These are phyloP conservation scores for Dryobota labecula DNA, from an alignment of 2,888 invertebrate species.

Conservation along the genomic window DNA sequence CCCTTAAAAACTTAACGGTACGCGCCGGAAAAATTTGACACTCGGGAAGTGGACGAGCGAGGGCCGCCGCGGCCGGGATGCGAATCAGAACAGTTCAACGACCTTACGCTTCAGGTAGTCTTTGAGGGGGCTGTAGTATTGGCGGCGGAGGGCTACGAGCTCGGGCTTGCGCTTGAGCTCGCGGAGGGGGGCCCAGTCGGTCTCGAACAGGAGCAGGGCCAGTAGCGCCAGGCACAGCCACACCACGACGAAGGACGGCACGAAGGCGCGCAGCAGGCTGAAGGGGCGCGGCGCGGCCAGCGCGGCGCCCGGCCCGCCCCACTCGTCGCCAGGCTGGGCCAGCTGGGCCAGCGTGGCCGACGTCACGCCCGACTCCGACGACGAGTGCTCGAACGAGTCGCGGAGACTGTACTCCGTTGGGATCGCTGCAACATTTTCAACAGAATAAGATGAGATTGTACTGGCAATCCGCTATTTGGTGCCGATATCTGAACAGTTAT, in stretches of 20 bases:
- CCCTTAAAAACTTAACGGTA: constrained; percentile 71
- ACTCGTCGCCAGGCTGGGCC: constrained; percentile 73
- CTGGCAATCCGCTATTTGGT: background rate
- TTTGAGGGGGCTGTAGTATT: constrained; percentile 96
- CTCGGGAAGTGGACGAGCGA: constrained; percentile 70
- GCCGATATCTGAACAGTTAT: background rate
- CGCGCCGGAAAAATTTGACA: constrained; percentile 80
- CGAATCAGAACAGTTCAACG: constrained; percentile 91
- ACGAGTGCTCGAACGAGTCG: constrained; percentile 93
- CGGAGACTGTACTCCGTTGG: constrained; percentile 92
- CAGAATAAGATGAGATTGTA: background rate
- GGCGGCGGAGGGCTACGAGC: constrained; percentile 93
- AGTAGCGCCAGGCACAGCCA: constrained; percentile 92
- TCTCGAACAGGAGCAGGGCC: constrained; percentile 94
- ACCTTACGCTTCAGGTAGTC: constrained; percentile 93
- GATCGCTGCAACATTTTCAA: constrained; percentile 63
- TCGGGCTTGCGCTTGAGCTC: constrained; percentile 94
- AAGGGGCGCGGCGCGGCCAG: constrained; percentile 84
- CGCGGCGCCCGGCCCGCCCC: constrained; percentile 62
- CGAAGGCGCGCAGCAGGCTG: constrained; percentile 93
- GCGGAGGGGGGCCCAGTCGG: constrained; percentile 93
- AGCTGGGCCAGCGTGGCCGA: constrained; percentile 76
- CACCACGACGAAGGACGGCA: constrained; percentile 94
- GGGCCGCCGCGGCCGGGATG: constrained; percentile 45
- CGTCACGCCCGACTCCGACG: constrained; percentile 93